Base-by-base conservation (phyloP, 1,140 invertebrate genomes). In the Formica selysi region DNA sequence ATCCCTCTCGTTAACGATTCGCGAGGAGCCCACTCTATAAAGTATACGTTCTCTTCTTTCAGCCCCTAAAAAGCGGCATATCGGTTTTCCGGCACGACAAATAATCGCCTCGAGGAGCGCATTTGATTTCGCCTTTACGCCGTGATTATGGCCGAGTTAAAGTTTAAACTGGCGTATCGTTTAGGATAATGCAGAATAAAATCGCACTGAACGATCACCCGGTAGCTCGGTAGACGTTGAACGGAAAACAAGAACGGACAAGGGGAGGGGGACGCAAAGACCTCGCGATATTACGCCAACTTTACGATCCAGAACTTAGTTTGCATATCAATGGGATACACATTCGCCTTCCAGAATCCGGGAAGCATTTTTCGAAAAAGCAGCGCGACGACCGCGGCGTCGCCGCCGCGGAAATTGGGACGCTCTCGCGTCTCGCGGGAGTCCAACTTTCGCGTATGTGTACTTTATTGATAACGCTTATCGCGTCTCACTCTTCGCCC, bases 161-260 rank as follows among this genome's bases (percentile, higher is more conserved):
- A 93, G 91, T 93, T 93, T 93, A 93, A 92, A 92, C 90, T 91
- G 89, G 88, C 89, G 88, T 91, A 93, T 93, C 91, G 91, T 93
- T 92, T 87, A 71, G 86, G 90, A 93, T 93, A 93, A 93, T 92
- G 91, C 87, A 76, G 87, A 91, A 92, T 93, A 93, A 93, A 93
- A 91, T 86, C 84, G 89, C 89, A 78, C 67, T 85, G 89, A 71
- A 88, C 88, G 87, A 92, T 87, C 84, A 36, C 51, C 71, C 88
- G 85, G 86, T 86, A 91, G 85, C 87, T 36, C 38, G 59, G 87
- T 79, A 87, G 87, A 90, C 76, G 83, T 85, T 70, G 61, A 91
- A 86, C 85, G 88, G 86, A 59, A 83, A 83, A 48, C 79, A 41
- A 65, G 41, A 29, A 36, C 16, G 19, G 13, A 32, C n/a, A 29